Conservation (phyloP, 2,888 invertebrate genomes). For the Temnothorax unifasciatus region DNA sequence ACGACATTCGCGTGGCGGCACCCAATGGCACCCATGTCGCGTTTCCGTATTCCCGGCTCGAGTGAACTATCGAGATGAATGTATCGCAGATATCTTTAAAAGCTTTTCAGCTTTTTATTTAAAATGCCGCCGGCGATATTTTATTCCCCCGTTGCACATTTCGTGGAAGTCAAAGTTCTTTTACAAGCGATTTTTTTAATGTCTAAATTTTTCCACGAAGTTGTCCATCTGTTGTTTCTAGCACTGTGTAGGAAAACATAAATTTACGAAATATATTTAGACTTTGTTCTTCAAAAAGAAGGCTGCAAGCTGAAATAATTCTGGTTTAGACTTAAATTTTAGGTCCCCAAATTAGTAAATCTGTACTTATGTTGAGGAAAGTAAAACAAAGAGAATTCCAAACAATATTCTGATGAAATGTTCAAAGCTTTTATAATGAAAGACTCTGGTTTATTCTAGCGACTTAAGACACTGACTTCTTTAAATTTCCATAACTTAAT, state of each 20-base stretch:
- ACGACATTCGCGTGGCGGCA: slow-evolving; percentile 12
- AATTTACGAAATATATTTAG: neutral
- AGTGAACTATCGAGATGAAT: slow-evolving; percentile 1
- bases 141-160: neutral
- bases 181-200: neutral
- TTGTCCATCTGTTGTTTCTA: neutral
- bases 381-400: too few relatives aligned
- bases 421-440: too few relatives aligned
- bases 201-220: neutral
- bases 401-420: too few relatives aligned
- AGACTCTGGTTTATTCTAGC: too few relatives aligned
- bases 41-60: slow-evolving; percentile 3
- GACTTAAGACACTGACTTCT: too few relatives aligned
- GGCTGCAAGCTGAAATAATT: too few relatives aligned
- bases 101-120: neutral
- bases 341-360: too few relatives aligned
- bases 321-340: too few relatives aligned
- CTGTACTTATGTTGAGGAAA: too few relatives aligned
- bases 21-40: neutral
- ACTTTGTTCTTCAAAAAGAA: too few relatives aligned
- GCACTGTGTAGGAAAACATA: neutral
- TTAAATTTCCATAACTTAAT: too few relatives aligned
- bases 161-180: neutral
- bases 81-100: slow-evolving; percentile 8
- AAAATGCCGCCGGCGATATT: neutral